phyloP scores from a whole-genome alignment of 2,888 invertebrate species.

The Mythimna vitellina region DNA sequence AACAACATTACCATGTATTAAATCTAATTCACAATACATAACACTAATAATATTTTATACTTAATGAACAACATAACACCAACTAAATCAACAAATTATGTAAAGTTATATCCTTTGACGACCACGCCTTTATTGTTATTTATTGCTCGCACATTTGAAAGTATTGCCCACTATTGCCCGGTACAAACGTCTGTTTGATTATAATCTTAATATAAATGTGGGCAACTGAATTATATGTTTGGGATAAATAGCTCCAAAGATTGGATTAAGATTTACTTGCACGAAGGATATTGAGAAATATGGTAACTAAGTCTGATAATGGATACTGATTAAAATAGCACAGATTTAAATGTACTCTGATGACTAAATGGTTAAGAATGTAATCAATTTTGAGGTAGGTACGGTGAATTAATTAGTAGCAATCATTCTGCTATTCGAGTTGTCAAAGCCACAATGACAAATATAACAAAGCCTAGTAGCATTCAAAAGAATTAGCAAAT shows the following conservation, averaged over 20 bases:
- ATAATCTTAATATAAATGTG: conserved; percentile 53
- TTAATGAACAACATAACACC: neutral
- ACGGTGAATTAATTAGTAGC: conserved; percentile 5
- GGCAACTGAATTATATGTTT: conserved; percentile 47
- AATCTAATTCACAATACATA: conserved; percentile 14
- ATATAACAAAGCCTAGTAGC: neutral
- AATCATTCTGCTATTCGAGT: neutral
- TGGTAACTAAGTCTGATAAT: conserved; percentile 35
- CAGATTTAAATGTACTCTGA: conserved; percentile 11
- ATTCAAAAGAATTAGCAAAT: neutral
- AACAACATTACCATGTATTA: neutral
- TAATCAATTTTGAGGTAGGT: conserved; percentile 7
- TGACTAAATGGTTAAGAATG: conserved; percentile 43
- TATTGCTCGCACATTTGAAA: conserved; percentile 50
- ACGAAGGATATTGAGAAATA: conserved; percentile 57
- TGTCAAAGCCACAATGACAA: no score
- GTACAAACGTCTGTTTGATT: conserved; percentile 44
- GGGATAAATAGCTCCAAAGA: conserved; percentile 49
- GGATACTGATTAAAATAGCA: conserved; percentile 26
- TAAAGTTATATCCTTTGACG: conserved; percentile 49
- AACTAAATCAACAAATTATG: conserved; percentile 40
- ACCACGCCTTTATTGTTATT: conserved; percentile 52
- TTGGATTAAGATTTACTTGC: conserved; percentile 46
- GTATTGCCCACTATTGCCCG: conserved; percentile 27
- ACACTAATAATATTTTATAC: conserved; percentile 20